Base-by-base conservation (phyloP, 1,140 invertebrate species). In the Forficula auricularia region DNA sequence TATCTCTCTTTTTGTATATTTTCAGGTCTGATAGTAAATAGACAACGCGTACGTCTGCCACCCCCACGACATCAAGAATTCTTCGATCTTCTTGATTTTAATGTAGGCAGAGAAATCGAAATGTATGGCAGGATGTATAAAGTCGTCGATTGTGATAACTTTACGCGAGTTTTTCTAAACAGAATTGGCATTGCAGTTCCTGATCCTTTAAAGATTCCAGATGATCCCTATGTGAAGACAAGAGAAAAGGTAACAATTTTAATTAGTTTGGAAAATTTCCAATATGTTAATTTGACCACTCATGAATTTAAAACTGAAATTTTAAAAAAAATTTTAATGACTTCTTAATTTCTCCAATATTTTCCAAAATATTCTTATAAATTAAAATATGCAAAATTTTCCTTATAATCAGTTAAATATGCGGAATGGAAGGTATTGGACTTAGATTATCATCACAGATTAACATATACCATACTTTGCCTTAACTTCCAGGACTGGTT, bases 61-160 rank as follows among this genome's bases (percentile, higher is more conserved):
- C 60, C 72, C 49, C 72, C 72, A 16, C 61, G 69, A 44, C 68
- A 77, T 51, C 73, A 77, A 47, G 62, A 73, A 40, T 88, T 74
- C 54, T 84, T 76, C 55, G 82, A 82, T 46, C 62, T 82, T n/a
- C 59, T 75, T 2, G 76, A 82, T 58, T 63, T 83, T 18, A 83
- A 82, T 57, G 67, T 91, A 39, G 83, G 82, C 10, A 70, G 68
- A 39, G 73, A 84, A 57, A 66, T 82, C 1, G 73, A 73, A 41
- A 68, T 88, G 45, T 84, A 73, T 57, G 80, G 80, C 0, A 74
- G 77, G 62, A 67, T 73, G 15, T 86, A 85, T 56, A 79, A 79
- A 61, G 80, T 94, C 19, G 74, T 75, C 1, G 71, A 77, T 47
- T 91, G 86, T 57, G 83, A 94, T 55, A 67, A 75, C 45, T 94